Evolutionary conservation across 2,113 vertebrate species (phyloP), one percentile per base, ranked within the genome.

Genomic region (Clarias batrachus): DNA sequence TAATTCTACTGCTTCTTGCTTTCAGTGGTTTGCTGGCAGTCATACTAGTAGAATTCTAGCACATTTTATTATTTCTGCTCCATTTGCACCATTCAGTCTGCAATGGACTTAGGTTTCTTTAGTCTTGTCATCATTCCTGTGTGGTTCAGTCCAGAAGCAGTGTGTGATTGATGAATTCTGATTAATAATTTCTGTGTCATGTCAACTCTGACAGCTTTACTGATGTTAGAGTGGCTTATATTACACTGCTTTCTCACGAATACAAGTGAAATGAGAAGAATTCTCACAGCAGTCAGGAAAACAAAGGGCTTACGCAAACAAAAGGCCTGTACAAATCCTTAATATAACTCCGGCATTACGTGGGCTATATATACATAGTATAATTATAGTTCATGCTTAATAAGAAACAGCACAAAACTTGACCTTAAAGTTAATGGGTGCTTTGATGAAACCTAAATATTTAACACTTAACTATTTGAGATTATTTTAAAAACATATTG

Each of bases 321-420:
- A 23, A 27, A 73, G 21, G 33, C 27, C n/a, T 79, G 48, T 85
- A 33, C 17, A 79, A 66, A 71, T 48, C 27, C 37, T 82, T 21
- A 62, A 86, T 84, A 87, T 65, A 86, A n/a, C 54, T 65, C 83
- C 41, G 21, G 70, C 62, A 63, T 79, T 52, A 79, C 2, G 12
- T 62, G 48, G 25, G 12, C 33, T 77, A 52, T 71, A 74, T 82
- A 74, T 74, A 74, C 17, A 10, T 11, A 81, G 19, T 70, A 74
- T 30, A 62, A 54, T 65, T 33, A 80, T 73, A 59, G 66, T 30
- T 73, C 56, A 62, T 17, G 2, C 63, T 17, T 23, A 78, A 33
- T 21, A 41, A 81, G 37, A 71, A 80, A 71, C 23, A 60, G 56
- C 12, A 63, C 57, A 41, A 37, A 54, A 79, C 2, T 2, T 84